These are phyloP conservation scores for Calosoma granatense DNA, from an alignment of 1,140 invertebrate genomes.

Conservation along the genomic window DNA sequence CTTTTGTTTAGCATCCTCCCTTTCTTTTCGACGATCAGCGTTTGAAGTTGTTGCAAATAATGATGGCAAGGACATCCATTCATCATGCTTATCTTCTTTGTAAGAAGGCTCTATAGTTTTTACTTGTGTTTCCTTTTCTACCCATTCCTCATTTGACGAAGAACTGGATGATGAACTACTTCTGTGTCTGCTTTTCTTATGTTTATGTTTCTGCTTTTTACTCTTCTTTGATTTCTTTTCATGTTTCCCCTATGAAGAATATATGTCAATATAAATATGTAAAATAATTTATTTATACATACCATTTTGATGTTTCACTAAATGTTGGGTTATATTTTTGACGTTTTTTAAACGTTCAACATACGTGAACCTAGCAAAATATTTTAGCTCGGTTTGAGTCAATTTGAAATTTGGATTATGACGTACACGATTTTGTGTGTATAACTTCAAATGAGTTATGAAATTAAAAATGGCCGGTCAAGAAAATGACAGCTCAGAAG, in stretches of 20 bases:
- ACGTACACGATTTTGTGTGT: not conserved
- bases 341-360: not conserved
- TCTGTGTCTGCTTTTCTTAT: conserved; percentile 18
- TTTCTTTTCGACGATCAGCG: conserved; percentile 30
- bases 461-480: conserved; percentile 22
- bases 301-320: not conserved
- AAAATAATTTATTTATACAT: not conserved
- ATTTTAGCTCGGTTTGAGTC: no score
- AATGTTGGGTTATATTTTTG: not conserved
- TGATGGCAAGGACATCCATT: conserved; percentile 39
- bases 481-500: conserved; percentile 20
- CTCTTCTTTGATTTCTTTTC: conserved; percentile 23
- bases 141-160: conserved; percentile 25
- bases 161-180: conserved; percentile 15
- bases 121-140: conserved; percentile 22
- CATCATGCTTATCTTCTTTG: conserved; percentile 29
- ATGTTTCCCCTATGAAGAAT: conserved; percentile 23
- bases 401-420: not conserved
- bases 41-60: conserved; percentile 33
- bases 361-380: not conserved
- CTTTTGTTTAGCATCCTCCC: conserved; percentile 24
- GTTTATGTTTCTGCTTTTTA: conserved; percentile 21
- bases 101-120: conserved; percentile 14
- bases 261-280: not conserved
- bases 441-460: not conserved